phyloP scores from a whole-genome alignment of 2,113 vertebrate species.

The Labeo catla region DNA sequence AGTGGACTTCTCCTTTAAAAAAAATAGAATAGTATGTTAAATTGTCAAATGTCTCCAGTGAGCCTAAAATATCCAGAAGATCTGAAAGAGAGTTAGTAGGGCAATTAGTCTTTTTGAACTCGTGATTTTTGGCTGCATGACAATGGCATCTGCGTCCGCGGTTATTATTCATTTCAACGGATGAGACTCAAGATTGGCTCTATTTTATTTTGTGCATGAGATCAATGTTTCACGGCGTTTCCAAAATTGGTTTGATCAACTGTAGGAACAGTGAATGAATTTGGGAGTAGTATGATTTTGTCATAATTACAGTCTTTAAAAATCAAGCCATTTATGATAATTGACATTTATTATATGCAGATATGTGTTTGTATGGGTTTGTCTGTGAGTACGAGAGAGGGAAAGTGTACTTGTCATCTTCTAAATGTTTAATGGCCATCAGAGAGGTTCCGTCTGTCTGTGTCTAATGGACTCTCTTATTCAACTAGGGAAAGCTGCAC shows the following conservation, averaged over 20 bases:
- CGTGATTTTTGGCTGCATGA: neutral
- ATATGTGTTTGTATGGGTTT: slow-evolving; percentile 4
- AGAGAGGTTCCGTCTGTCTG: slow-evolving; percentile 7
- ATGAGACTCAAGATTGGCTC: neutral
- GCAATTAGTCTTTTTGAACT: neutral
- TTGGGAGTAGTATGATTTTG: neutral
- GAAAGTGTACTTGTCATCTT: slow-evolving; percentile 8
- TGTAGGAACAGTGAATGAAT: neutral
- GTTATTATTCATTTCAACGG: neutral
- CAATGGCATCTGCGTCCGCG: neutral
- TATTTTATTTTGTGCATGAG: neutral
- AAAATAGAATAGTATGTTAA: too few relatives aligned
- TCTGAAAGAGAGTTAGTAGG: neutral
- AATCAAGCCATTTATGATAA: neutral
- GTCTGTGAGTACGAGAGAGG: slow-evolving; percentile 9
- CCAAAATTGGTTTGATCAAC: neutral
- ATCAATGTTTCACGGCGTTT: too few relatives aligned
- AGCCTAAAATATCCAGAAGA: neutral
- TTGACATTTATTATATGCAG: neutral
- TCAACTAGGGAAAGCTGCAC: neutral
- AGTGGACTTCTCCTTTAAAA: too few relatives aligned
- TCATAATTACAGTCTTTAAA: neutral
- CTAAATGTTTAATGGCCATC: slow-evolving; percentile 58
- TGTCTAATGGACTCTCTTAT: slow-evolving; percentile 19
- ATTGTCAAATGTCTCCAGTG: too few relatives aligned